Percentiles rank a stretch among this genome's conserved stretches.
Conservation (phyloP, 2,797 vertebrate genomes). For the Pempheris klunzingeri region DNA sequence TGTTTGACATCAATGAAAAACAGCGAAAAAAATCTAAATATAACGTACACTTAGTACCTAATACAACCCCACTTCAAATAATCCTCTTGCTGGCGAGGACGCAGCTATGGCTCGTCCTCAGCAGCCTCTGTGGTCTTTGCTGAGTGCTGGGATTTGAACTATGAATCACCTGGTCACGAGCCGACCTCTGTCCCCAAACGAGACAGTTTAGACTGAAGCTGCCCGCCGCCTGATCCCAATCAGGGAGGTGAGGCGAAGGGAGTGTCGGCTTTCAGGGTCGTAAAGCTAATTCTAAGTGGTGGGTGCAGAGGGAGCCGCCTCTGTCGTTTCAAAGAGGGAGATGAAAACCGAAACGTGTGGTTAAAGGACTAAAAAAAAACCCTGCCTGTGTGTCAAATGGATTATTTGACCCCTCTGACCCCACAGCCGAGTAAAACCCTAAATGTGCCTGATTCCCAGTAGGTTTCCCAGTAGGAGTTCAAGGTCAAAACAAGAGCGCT, state of each 20-base stretch:
- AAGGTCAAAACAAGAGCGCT: constrained; percentile 52
- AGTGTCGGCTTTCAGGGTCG: constrained; percentile 50
- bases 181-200: constrained; percentile 4
- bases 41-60: too few relatives aligned
- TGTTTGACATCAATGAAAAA: too few relatives aligned
- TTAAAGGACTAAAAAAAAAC: constrained; percentile 24
- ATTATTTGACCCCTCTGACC: constrained; percentile 66
- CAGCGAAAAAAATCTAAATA: too few relatives aligned
- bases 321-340: constrained; percentile 51
- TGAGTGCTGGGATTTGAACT: constrained; percentile 23
- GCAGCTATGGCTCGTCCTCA: not conserved
- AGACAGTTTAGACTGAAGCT: constrained; percentile 19
- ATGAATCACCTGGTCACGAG: constrained; percentile 33
- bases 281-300: constrained; percentile 61
- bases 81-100: not conserved
- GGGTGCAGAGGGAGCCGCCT: constrained; percentile 8
- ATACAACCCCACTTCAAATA: too few relatives aligned
- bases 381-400: constrained; percentile 54
- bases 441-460: constrained; percentile 39
- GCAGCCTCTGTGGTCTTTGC: constrained; percentile 2
- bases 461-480: constrained; percentile 54
- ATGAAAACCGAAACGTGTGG: constrained; percentile 11
- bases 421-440: constrained; percentile 10
- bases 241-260: constrained; percentile 8
- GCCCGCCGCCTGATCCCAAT: constrained; percentile 48